These are phyloP conservation scores for Ciconia nigra DNA, from an alignment of 2,797 vertebrate species.

Conservation along the genomic window DNA sequence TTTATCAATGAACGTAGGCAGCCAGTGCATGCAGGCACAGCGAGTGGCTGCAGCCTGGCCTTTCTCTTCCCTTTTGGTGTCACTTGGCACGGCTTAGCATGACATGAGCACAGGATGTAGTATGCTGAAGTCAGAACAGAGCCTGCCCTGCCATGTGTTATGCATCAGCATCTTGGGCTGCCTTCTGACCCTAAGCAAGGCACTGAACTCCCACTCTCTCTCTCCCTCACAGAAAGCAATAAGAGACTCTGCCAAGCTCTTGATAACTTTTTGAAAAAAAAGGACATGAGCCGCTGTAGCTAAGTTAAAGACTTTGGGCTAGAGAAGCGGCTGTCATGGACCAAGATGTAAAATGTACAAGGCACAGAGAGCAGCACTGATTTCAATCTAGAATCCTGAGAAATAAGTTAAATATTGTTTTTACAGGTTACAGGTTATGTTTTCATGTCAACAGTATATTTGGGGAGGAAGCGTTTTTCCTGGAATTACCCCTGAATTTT, in stretches of 20 bases:
- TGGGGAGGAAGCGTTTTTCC: background rate
- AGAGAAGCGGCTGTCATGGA: background rate
- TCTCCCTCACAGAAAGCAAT: background rate
- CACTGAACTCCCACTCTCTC: slow-evolving; percentile 19
- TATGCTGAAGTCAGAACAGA: background rate
- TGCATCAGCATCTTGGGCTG: slow-evolving; percentile 31
- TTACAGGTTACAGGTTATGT: background rate
- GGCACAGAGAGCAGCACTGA: background rate
- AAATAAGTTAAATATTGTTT: background rate
- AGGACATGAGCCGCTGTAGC: background rate
- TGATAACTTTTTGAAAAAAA: slow-evolving; percentile 58
- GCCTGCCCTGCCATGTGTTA: slow-evolving; percentile 21
- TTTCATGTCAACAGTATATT: background rate
- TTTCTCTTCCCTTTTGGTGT: background rate
- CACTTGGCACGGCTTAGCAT: background rate
- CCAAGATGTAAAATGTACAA: background rate
- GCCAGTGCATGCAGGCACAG: background rate
- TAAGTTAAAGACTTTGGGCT: background rate
- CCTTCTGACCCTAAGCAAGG: slow-evolving; percentile 21
- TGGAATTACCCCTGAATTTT: background rate
- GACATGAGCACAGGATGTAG: background rate
- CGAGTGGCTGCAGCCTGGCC: background rate
- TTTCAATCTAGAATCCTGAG: background rate
- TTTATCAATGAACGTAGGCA: background rate
- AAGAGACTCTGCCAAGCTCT: slow-evolving; percentile 8